These are phyloP conservation scores for Yponomeuta malinellus DNA, from an alignment of 2,888 invertebrate species.

Conservation along the genomic window DNA sequence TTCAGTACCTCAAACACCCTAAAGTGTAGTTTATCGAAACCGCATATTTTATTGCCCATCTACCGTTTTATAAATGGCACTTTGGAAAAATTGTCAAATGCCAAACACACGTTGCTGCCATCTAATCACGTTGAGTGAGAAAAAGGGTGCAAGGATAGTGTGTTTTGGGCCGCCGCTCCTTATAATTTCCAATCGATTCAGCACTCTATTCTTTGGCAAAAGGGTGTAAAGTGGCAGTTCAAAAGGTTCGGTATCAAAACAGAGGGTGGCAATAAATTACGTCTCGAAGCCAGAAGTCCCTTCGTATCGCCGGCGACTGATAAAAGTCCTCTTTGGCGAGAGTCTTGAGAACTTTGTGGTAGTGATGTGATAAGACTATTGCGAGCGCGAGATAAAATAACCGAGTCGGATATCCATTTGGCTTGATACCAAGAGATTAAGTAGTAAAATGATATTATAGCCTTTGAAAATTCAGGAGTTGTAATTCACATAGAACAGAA, in stretches of 20 bases:
- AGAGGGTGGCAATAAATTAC: constrained; percentile 65
- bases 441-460: too few species aligned
- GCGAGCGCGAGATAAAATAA: neutral
- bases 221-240: neutral
- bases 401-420: neutral
- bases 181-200: neutral
- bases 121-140: constrained; percentile 16
- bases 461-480: too few species aligned
- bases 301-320: constrained; percentile 63
- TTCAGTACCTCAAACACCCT: neutral
- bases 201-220: constrained; percentile 2
- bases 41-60: constrained; percentile 13
- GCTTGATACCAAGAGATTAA: neutral
- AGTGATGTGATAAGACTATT: neutral
- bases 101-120: constrained; percentile 11
- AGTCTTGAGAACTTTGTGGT: constrained; percentile 32
- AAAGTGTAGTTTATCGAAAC: constrained; percentile 7
- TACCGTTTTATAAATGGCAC: constrained; percentile 9
- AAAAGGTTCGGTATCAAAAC: constrained; percentile 23
- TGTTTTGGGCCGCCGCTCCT: neutral
- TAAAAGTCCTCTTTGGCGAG: constrained; percentile 64
- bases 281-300: constrained; percentile 52
- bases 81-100: constrained; percentile 16
- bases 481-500: too few species aligned
- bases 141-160: constrained; percentile 14